Evolutionary conservation across 2,113 vertebrate species (phyloP).

Genomic region (Myanophis thanlyinensis): DNA sequence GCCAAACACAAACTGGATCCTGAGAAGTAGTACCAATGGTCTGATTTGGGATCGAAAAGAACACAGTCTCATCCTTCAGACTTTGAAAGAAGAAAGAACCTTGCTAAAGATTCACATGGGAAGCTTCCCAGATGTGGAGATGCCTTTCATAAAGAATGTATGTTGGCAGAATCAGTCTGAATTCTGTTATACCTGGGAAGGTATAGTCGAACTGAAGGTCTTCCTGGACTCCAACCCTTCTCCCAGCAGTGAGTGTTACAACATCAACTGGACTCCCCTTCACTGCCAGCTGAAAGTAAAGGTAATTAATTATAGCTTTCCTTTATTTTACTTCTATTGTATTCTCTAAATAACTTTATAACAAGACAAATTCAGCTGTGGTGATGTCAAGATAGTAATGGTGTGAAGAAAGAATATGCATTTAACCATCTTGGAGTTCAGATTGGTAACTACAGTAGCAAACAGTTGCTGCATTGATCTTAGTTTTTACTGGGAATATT

Average conservation of each 20-base stretch:
- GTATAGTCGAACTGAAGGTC: conserved; percentile 79
- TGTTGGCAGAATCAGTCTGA: conserved; percentile 86
- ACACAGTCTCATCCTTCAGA: conserved; percentile 81
- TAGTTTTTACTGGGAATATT: background rate
- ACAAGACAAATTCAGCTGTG: background rate
- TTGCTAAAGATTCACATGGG: conserved; percentile 78
- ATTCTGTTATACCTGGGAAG: conserved; percentile 90
- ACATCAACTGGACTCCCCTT: conserved; percentile 80
- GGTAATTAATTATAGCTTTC: conserved; percentile 63
- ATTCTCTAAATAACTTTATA: background rate
- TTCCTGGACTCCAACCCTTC: conserved; percentile 72
- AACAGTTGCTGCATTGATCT: background rate
- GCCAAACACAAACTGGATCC: conserved; percentile 88
- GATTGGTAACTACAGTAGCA: background rate
- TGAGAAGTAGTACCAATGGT: conserved; percentile 79
- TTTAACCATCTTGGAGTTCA: background rate
- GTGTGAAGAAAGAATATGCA: background rate
- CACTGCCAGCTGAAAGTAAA: conserved; percentile 82
- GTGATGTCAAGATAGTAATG: background rate
- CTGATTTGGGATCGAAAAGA: conserved; percentile 85
- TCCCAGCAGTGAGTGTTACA: conserved; percentile 81
- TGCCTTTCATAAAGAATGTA: conserved; percentile 80
- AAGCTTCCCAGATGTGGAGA: conserved; percentile 75
- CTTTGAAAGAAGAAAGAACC: conserved; percentile 75
- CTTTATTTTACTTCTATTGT: background rate